A percentile compares a stretch with the other conserved stretches of the same genome.
Evolutionary conservation across 1,140 invertebrate species (phyloP).

Genomic region (Aphaenogaster floridana): DNA sequence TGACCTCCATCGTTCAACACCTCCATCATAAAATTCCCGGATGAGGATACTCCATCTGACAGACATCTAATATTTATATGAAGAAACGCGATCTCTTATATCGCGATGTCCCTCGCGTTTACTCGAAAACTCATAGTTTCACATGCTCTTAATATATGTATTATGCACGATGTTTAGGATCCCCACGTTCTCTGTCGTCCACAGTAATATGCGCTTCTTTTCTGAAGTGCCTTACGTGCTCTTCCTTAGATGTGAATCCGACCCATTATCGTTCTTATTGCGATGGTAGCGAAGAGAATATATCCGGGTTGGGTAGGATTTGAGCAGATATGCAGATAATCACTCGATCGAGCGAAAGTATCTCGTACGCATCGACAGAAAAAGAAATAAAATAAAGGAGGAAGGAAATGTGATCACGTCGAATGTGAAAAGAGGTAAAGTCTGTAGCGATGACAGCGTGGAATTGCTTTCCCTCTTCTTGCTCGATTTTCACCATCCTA

Average conservation of each 20-base stretch:
- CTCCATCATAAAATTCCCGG: not conserved
- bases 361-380: not conserved
- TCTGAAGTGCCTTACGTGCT: not conserved
- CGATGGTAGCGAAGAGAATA: not conserved
- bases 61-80: conserved; percentile 11
- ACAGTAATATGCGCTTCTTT: not conserved
- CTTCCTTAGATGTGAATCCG: not conserved
- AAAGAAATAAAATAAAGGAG: not conserved
- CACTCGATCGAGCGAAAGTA: conserved; percentile 1
- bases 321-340: conserved; percentile 7
- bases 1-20: not conserved
- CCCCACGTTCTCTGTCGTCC: not conserved
- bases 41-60: too few relatives aligned
- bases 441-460: not conserved
- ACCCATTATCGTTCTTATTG: not conserved
- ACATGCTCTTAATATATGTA: not conserved
- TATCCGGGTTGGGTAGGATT: not conserved
- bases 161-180: not conserved
- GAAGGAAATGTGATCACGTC: not conserved
- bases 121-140: not conserved
- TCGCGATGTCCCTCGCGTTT: not conserved
- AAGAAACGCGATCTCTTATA: not conserved
- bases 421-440: not conserved
- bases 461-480: conserved; percentile 21
- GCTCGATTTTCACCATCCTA: conserved; percentile 21